phyloP scores from a whole-genome alignment of 2,113 vertebrate genomes.

The Paramormyrops kingsleyae region DNA sequence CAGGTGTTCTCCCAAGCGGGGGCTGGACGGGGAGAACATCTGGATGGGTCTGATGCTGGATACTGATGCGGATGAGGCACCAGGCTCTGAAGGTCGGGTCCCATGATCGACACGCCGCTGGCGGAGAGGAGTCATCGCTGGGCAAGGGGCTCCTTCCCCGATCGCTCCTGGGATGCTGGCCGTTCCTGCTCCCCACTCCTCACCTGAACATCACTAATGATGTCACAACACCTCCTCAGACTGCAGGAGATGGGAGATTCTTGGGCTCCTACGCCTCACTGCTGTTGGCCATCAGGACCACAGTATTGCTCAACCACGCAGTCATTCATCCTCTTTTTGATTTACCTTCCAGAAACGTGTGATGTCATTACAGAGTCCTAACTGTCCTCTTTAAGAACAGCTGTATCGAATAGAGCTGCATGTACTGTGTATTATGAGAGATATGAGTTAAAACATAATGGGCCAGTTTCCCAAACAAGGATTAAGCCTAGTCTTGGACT shows the following conservation, averaged over 20 bases:
- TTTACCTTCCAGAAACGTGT: too few relatives aligned
- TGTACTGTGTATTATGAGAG: too few relatives aligned
- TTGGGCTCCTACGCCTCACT: not conserved
- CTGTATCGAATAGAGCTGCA: too few relatives aligned
- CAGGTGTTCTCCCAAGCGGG: not conserved
- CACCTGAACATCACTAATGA: not conserved
- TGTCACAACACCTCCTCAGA: not conserved
- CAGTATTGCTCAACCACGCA: not conserved
- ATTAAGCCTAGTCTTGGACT: too few relatives aligned
- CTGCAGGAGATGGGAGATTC: not conserved
- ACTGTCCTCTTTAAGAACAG: too few relatives aligned
- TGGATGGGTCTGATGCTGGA: not conserved
- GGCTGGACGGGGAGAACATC: not conserved
- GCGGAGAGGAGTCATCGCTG: not conserved
- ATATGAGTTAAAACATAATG: too few relatives aligned
- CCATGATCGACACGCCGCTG: not conserved
- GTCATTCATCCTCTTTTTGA: too few relatives aligned
- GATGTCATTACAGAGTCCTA: too few relatives aligned
- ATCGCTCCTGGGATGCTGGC: not conserved
- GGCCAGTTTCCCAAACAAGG: too few relatives aligned
- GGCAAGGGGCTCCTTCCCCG: not conserved
- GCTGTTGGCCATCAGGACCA: not conserved
- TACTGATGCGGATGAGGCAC: not conserved
- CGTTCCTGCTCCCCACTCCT: not conserved
- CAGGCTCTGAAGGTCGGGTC: not conserved